Evolutionary conservation across 2,113 vertebrate species (phyloP), one percentile per base, ranked within the genome.

Genomic region (Sander vitreus): DNA sequence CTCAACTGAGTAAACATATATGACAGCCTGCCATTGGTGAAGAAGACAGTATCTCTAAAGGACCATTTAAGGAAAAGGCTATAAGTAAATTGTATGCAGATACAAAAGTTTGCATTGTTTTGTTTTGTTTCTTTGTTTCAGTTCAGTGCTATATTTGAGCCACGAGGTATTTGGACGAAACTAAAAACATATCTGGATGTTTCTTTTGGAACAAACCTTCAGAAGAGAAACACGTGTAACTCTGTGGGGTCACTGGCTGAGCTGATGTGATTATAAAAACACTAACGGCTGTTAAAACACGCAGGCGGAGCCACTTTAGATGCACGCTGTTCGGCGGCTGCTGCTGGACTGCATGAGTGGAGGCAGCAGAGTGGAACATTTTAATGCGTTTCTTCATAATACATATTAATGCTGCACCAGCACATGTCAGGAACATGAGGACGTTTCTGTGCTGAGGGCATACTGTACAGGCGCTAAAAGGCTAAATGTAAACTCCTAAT

Each of bases 371-470:
- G 58, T 13, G 70, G 47, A 80, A 47, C 33, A 18, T 43, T 39
- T 43, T 77, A 76, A 85, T 23, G 62, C 10, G 48, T 77, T 80
- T 85, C 54, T 70, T 60, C 64, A 71, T n/a, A 25, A 21, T 47
- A 16, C 57, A 71, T 45, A 60, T 74, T 58, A 81, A 88, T 12
- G 30, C 68, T 23, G 71, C 67, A 45, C 2, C 5, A 39, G 80
- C 57, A 80, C 78, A 80, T 13, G 62, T n/a, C 19, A 5, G 54
- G 14, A 23, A 25, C 72, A 62, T 45, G 18, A 55, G 53, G 47
- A 21, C 0, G 33, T 1, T 2, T 19, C 21, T 54, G 57, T 36
- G 72, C 62, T 10, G 45, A 47, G 74, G 65, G 60, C 68, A 54
- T 4, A 0, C 27, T 43, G 21, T 4, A 1, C 33, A 23, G 45